Base-by-base conservation (phyloP, 2,888 invertebrate species). In the Dynastes maya region DNA sequence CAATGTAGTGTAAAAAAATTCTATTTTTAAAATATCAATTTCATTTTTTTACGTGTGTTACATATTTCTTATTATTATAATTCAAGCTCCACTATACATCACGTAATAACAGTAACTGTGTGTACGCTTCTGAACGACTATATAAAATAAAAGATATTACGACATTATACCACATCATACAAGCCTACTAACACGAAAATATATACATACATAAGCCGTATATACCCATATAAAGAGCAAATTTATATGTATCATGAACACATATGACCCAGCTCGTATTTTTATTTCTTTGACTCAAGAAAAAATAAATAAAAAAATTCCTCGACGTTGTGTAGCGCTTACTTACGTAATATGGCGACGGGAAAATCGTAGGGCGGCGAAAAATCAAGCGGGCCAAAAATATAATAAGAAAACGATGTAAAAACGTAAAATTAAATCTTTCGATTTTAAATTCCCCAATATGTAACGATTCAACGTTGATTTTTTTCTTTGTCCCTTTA, bases 81-180 rank as follows among this genome's bases (percentile, higher is more conserved):
- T 8, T 45, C 45, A 11, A 45, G 77, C 58, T 13, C 55, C 40
- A 76, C 45, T 64, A 76, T 29, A 49, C 27, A 45, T 77, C 77
- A 70, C 58, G 53, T 58, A 32, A 68, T 55, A 61, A 45, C 45
- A 45, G 45, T 77, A 45, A 70, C 55, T 58, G 32, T 65, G 77
- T 70, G 51, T 70, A 53, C 29, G 58, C 45, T 45, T 22, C 11
- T 22, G 68, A 68, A 68, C 55, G 68, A 53, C 75, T 63, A 40
- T 61, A 77, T 55, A 51, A 68, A 76, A 76, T 58, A 70, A 77
- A 77, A 67, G 77, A 70, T 77, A 77, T 77, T 77, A 68, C 58
- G 58, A 53, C 45, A 45, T 45, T 45, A 45, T 45, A 45, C 45
- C 45, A 45, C 70, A 77, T 77, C 49, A 77, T 63, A 65, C 65